Conservation (phyloP, 2,797 vertebrate species). For the Hephaestus fuliginosus region DNA sequence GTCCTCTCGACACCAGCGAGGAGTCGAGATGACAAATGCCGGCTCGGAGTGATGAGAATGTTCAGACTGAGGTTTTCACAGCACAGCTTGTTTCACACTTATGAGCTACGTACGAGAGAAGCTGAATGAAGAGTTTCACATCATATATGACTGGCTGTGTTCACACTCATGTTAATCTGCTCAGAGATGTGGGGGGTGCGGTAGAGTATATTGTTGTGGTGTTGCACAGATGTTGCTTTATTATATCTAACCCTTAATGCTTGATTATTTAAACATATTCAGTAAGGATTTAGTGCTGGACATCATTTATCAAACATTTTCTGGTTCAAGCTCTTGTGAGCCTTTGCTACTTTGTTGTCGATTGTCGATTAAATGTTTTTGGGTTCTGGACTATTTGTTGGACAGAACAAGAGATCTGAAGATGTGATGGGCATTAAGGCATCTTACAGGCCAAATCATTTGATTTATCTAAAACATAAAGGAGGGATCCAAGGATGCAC, state of each 20-base stretch:
- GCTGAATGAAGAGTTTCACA: background rate
- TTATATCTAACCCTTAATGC: background rate
- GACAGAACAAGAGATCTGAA: background rate
- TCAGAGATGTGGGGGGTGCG: too few relatives aligned
- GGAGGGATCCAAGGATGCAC: background rate
- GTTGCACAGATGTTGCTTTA: background rate
- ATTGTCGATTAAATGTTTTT: background rate
- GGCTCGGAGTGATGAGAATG: background rate
- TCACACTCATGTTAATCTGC: too few relatives aligned
- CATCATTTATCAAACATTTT: background rate
- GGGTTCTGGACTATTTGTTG: background rate
- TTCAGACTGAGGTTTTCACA: background rate
- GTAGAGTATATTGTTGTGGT: background rate
- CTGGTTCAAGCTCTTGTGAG: background rate
- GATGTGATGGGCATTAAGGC: background rate
- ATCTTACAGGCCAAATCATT: background rate
- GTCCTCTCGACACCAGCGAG: background rate
- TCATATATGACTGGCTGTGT: too few relatives aligned
- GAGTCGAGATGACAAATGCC: slow-evolving; percentile 6
- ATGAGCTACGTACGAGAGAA: background rate
- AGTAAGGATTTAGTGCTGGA: background rate
- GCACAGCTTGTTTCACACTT: background rate
- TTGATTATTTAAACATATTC: background rate
- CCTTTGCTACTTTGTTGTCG: background rate
- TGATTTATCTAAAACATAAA: background rate